phyloP scores from a whole-genome alignment of 2,797 vertebrate species.

The Hozukius guyotensis region DNA sequence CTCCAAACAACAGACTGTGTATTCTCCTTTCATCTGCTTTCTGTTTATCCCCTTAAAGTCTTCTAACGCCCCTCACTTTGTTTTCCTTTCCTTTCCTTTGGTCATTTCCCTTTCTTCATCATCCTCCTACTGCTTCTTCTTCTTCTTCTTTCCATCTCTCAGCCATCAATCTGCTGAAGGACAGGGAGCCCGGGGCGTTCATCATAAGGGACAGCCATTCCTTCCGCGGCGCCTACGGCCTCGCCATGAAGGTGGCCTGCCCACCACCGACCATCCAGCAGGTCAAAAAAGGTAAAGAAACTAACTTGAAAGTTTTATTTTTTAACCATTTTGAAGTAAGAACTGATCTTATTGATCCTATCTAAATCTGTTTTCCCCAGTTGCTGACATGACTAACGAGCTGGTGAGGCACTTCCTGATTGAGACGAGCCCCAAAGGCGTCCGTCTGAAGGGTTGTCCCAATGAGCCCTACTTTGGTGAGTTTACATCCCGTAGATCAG shows the following conservation, averaged over 20 bases:
- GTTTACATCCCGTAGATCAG: neutral
- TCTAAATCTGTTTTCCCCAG: slow-evolving; percentile 15
- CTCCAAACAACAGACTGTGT: neutral
- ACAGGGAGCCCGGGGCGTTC: slow-evolving; percentile 95
- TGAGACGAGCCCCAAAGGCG: slow-evolving; percentile 94
- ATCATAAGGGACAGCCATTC: slow-evolving; percentile 98
- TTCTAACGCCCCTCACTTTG: neutral
- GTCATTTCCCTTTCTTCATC: neutral
- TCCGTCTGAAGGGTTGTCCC: slow-evolving; percentile 97
- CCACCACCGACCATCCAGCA: slow-evolving; percentile 93
- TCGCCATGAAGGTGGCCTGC: slow-evolving; percentile 98
- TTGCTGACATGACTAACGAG: slow-evolving; percentile 91
- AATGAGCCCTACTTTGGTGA: slow-evolving; percentile 96
- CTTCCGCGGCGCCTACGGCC: slow-evolving; percentile 95
- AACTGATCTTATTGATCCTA: neutral
- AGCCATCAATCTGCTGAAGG: slow-evolving; percentile 94
- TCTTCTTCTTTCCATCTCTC: neutral
- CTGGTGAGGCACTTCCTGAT: slow-evolving; percentile 98
- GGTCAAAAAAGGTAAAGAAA: slow-evolving; percentile 88
- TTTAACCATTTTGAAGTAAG: neutral
- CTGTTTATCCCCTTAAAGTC: neutral
- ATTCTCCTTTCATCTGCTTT: neutral
- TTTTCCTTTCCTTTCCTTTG: neutral
- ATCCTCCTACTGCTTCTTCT: neutral
- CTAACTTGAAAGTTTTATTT: rapidly evolving